Percentiles rank a stretch among this genome's conserved stretches.
Evolutionary conservation across 1,140 invertebrate genomes (phyloP).

Genomic region (Penaeus vannamei): DNA sequence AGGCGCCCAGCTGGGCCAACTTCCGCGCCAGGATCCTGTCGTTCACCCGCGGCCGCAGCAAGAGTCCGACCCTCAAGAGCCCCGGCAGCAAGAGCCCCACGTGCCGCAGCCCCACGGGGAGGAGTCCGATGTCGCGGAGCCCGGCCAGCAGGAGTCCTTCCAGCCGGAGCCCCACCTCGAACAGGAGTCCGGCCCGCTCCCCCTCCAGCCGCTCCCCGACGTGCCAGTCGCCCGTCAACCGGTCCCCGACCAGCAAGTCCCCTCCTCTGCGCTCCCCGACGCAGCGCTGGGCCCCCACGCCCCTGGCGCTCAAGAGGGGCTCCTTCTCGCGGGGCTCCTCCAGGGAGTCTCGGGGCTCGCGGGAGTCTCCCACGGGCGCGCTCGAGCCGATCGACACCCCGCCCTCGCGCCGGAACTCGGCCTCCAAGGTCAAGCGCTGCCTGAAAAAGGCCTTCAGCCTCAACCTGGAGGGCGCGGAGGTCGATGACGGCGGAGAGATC

Average conservation of each 20-base stretch:
- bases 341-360: constrained; percentile 39
- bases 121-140: constrained; percentile 46
- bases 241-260: constrained; percentile 51
- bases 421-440: constrained; percentile 42
- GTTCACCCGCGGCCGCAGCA: constrained; percentile 58
- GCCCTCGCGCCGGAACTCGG: constrained; percentile 21
- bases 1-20: constrained; percentile 52
- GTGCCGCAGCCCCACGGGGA: constrained; percentile 42
- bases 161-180: constrained; percentile 25
- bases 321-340: constrained; percentile 44
- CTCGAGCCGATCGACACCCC: constrained; percentile 2
- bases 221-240: constrained; percentile 41
- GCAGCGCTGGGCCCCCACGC: constrained; percentile 37
- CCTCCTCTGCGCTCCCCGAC: constrained; percentile 57
- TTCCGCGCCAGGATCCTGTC: constrained; percentile 61
- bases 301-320: constrained; percentile 36
- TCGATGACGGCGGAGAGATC: background rate
- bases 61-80: constrained; percentile 49
- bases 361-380: constrained; percentile 48
- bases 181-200: constrained; percentile 48
- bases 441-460: constrained; percentile 63
- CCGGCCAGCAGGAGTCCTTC: constrained; percentile 52
- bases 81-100: constrained; percentile 54
- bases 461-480: constrained; percentile 53
- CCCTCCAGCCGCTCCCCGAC: constrained; percentile 58